Base-by-base conservation (phyloP, 2,113 vertebrate genomes). In the Nothocercus nigrocapillus region DNA sequence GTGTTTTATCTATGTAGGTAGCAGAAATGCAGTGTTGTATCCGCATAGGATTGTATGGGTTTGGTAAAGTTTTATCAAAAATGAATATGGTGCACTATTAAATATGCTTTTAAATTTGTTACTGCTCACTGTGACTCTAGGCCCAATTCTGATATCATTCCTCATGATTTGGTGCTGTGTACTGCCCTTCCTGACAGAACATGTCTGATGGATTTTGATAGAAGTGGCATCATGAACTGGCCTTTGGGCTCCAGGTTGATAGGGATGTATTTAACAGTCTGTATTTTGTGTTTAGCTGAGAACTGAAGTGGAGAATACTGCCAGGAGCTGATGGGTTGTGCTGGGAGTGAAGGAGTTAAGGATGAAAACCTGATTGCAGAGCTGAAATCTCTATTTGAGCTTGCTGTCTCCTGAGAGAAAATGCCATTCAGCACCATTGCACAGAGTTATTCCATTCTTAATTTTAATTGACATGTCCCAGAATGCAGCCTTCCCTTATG, bases 381-480 rank as follows among this genome's bases (percentile, higher is more conserved):
- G 70, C 90, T 89, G 94, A 96, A 95, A 87, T 93, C 88, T 94
- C 85, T 47, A 1, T 92, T 92, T 91, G 81, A 96, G 79, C 90
- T 85, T 96, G 63, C 64, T 77, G 73, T 85, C 93, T 93, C 96
- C 54, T 58, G 83, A 85, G 94, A 93, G 88, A 92, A 93, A 79
- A 95, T 94, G 95, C 96, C 96, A 97, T 97, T 96, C 92, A 94
- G 95, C 95, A 89, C 84, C 8, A 22, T 93, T 96, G 94, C 92
- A 91, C 95, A 93, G 85, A 90, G 96, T 94, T 96, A 94, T 89
- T 96, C 96, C 77, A 82, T 93, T 95, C 93, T 87, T 96, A 96
- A 97, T 96, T 96, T 95, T 95, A 96, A 96, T 94, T 96, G 96
- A 93, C 96, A 7, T 74, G 78, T 95, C 93, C 94, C 95, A 97